A percentile compares a stretch with the other conserved stretches of the same genome.
These are phyloP conservation scores for Tetheella fluctuosa DNA, from an alignment of 2,888 invertebrate genomes.

Conservation along the genomic window DNA sequence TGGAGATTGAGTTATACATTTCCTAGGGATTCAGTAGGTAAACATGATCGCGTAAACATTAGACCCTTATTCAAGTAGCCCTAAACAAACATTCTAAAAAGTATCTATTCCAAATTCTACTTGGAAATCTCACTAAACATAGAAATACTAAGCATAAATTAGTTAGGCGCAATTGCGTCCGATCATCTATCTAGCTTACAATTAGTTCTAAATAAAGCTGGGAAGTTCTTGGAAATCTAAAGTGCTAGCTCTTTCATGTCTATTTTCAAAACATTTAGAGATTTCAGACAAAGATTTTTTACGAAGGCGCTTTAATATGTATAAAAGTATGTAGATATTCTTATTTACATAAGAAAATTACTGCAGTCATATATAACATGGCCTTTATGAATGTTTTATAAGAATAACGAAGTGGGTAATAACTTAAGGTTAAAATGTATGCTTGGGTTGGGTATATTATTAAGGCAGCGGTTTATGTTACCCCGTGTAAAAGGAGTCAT, in stretches of 20 bases:
- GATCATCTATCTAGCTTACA: background rate
- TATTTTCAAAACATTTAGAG: background rate
- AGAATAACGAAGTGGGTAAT: slow-evolving; percentile 1
- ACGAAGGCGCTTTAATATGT: background rate
- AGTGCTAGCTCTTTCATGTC: background rate
- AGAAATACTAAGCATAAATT: slow-evolving; percentile 18
- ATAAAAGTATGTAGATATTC: background rate
- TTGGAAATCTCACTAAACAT: slow-evolving; percentile 11
- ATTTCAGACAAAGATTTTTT: background rate
- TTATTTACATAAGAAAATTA: slow-evolving; percentile 1
- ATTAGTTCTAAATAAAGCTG: background rate
- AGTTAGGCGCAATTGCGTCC: slow-evolving; percentile 10
- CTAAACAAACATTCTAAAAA: slow-evolving; percentile 8
- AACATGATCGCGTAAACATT: slow-evolving; percentile 9
- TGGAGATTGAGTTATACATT: slow-evolving; percentile 10
- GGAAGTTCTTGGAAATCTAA: slow-evolving; percentile 12
- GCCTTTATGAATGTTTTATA: slow-evolving; percentile 3
- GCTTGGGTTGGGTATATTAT: background rate
- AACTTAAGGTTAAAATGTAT: slow-evolving; percentile 1
- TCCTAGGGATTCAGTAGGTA: background rate
- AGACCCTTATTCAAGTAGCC: slow-evolving; percentile 4
- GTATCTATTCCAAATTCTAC: background rate
- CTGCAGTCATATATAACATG: slow-evolving; percentile 3
- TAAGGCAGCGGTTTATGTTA: background rate
- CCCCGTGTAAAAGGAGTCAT: background rate